These are phyloP conservation scores for Odocoileus virginianus DNA, from an alignment of 2,113 vertebrate species.

Conservation along the genomic window DNA sequence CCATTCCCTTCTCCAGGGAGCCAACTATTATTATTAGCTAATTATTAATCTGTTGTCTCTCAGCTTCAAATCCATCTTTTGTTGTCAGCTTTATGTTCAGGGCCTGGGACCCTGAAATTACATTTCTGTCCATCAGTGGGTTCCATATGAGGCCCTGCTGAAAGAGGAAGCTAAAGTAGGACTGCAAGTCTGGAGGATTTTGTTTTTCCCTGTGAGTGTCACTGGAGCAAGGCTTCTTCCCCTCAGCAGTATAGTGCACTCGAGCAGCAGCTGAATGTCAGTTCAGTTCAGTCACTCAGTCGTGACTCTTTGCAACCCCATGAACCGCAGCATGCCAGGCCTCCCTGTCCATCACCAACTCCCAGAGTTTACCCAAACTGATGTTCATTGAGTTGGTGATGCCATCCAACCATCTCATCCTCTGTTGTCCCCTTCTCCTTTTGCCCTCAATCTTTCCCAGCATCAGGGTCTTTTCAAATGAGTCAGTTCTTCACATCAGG, in stretches of 20 bases:
- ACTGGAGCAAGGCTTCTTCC: neutral
- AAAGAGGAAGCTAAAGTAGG: neutral
- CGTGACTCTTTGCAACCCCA: accelerated
- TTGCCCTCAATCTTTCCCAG: neutral
- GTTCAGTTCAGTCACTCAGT: neutral
- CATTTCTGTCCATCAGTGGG: neutral
- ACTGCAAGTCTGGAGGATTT: neutral
- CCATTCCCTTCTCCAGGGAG: neutral
- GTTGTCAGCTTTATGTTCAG: neutral
- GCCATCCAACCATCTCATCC: neutral
- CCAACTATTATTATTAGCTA: neutral
- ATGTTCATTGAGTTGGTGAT: neutral
- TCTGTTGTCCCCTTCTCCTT: neutral
- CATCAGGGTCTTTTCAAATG: neutral
- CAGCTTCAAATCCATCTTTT: neutral
- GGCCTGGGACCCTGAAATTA: neutral
- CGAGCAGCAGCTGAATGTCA: neutral
- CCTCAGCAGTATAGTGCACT: neutral
- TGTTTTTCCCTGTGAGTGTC: neutral
- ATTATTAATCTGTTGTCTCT: neutral
- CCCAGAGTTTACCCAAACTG: neutral
- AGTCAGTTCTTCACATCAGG: accelerated
- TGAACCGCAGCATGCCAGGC: neutral
- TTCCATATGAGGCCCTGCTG: neutral
- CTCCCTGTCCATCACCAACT: neutral